Conservation (phyloP, 2,113 vertebrate species). For the Struthio camelus region DNA sequence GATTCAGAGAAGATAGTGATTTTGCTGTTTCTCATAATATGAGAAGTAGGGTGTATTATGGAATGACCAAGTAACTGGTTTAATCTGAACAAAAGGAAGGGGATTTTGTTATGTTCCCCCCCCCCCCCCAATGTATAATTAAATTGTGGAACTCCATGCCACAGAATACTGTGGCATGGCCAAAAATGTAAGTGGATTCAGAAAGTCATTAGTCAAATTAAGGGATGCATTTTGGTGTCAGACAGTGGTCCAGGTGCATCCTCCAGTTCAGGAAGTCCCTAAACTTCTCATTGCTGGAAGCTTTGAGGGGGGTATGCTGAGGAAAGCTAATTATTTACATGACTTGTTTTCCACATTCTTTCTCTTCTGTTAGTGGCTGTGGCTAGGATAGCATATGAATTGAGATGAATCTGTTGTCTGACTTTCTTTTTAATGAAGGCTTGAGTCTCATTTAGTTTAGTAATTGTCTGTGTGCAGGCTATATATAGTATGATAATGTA, state of each 20-base stretch:
- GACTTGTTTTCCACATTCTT: background rate
- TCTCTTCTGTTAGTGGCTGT: background rate
- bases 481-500: background rate
- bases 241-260: conserved; percentile 35
- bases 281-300: conserved; percentile 6
- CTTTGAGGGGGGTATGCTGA: background rate
- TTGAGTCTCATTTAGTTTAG: background rate
- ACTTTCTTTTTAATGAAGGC: background rate
- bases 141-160: background rate
- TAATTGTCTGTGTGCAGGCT: background rate
- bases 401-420: background rate
- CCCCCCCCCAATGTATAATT: background rate
- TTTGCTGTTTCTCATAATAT: background rate
- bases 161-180: background rate
- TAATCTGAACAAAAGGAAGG: background rate
- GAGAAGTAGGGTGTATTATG: background rate
- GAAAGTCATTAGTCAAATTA: background rate
- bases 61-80: background rate
- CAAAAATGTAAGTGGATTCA: background rate
- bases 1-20: background rate
- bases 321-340: background rate
- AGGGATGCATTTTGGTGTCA: background rate
- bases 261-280: conserved; percentile 10
- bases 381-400: background rate
- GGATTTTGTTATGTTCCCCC: background rate